Evolutionary conservation across 2,888 invertebrate species (phyloP), one percentile per base, ranked within the genome.

Genomic region (Mamestra brassicae): DNA sequence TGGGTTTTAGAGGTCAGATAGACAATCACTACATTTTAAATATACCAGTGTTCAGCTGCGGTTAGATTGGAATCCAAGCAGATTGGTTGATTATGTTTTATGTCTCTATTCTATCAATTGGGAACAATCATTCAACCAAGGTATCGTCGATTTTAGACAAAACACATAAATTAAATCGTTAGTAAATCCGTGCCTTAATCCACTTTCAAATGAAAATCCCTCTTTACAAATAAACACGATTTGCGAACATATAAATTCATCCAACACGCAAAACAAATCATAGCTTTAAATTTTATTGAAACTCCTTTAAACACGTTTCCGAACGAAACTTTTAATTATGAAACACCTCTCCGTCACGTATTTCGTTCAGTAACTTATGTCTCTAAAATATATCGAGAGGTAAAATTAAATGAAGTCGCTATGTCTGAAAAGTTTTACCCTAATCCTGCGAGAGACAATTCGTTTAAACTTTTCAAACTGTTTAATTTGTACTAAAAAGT

Each of bases 381-480:
- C 26, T 79, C n/a, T 68, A 65, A 81, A 79, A 66, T 71, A 71
- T 74, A 83, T 83, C 63, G 83, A 69, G 62, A 73, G 61, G 52
- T 74, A 74, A 70, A 61, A 64, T 79, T 57, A 70, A 70, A 79
- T 81, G 68, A 74, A 78, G 74, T 67, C 57, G 58, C 45, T 10
- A 66, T 26, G 83, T 68, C 78, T 71, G 63, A 36, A 42, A 82
- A 78, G 45, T 81, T 78, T 64, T 17, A 45, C 45, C 58, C 45
- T 63, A 81, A 74, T 71, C 57, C 72, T 63, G 65, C 10, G 38
- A 76, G 79, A 74, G 45, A 76, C 64, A 76, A 83, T 83, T 85
- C 71, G 60, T 79, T 84, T 17, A n/a, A 83, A 85, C 71, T 80
- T 83, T 62, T 45, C 17, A 58, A 82, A 63, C 66, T 78, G 81